These are phyloP conservation scores for Diorhabda carinulata DNA, from an alignment of 1,140 invertebrate genomes.

Conservation along the genomic window DNA sequence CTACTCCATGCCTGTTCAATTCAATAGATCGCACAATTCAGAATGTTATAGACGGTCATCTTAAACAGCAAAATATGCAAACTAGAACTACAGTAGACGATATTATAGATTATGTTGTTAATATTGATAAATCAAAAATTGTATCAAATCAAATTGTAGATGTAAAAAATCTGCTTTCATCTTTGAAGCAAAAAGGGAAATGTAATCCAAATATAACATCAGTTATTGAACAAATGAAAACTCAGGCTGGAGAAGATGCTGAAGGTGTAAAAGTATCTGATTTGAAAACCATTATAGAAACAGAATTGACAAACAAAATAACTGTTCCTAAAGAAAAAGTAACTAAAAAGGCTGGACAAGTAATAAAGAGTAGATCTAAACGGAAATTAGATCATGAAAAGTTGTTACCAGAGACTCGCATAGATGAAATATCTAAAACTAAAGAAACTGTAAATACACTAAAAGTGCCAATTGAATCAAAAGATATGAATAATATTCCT, in stretches of 20 bases:
- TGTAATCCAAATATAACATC: conserved; percentile 9
- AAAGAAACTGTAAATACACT: conserved; percentile 9
- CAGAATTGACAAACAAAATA: not conserved
- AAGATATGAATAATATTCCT: conserved; percentile 5
- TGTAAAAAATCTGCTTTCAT: not conserved
- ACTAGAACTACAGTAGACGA: conserved; percentile 28
- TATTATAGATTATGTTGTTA: conserved; percentile 31
- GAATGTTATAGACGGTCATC: conserved; percentile 22
- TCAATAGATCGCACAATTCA: conserved; percentile 30
- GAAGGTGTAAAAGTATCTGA: not conserved
- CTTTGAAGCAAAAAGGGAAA: not conserved
- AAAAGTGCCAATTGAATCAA: conserved; percentile 3
- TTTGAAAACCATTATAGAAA: not conserved
- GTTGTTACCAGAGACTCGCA: conserved; percentile 15
- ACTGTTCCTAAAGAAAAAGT: not conserved
- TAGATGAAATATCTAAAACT: conserved; percentile 17
- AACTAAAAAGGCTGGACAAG: conserved; percentile 3
- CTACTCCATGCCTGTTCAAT: conserved; percentile 12
- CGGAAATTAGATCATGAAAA: not conserved
- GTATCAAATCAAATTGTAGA: not conserved
- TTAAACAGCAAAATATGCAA: not conserved
- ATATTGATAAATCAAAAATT: not conserved
- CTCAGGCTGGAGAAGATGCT: not conserved
- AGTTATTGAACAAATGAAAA: conserved; percentile 5
- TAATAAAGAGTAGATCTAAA: not conserved